Evolutionary conservation across 2,113 vertebrate genomes (phyloP).

Genomic region (Scytalopus superciliaris): DNA sequence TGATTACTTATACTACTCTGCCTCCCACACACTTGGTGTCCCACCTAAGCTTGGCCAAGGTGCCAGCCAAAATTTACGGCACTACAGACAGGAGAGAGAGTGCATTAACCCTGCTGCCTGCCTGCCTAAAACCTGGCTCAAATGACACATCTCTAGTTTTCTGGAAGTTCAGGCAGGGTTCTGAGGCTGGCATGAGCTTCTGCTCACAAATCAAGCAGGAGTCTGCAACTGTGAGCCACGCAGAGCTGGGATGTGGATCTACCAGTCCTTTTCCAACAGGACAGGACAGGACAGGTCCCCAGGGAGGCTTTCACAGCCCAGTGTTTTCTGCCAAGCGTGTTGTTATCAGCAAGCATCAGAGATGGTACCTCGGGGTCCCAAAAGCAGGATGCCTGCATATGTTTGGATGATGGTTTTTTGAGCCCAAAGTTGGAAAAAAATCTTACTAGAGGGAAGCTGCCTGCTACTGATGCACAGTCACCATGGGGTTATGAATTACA

Average conservation of each 20-base stretch:
- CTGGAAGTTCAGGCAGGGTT: neutral
- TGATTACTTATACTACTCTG: neutral
- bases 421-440: neutral
- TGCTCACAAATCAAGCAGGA: neutral
- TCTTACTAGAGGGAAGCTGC: neutral
- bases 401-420: neutral
- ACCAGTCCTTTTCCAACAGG: accelerated
- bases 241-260: neutral
- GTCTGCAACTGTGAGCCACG: accelerated
- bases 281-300: accelerated
- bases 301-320: accelerated
- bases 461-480: neutral
- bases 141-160: neutral
- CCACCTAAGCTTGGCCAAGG: neutral
- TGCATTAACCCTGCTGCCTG: neutral
- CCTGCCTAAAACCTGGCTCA: accelerated
- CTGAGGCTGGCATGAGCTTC: neutral
- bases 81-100: neutral
- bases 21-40: neutral
- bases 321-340: accelerated
- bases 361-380: neutral
- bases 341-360: neutral
- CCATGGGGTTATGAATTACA: neutral
- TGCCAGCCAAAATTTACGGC: neutral
- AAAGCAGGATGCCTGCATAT: neutral